Base-by-base conservation (phyloP, 2,888 invertebrate species). In the Sthenelais limicola region DNA sequence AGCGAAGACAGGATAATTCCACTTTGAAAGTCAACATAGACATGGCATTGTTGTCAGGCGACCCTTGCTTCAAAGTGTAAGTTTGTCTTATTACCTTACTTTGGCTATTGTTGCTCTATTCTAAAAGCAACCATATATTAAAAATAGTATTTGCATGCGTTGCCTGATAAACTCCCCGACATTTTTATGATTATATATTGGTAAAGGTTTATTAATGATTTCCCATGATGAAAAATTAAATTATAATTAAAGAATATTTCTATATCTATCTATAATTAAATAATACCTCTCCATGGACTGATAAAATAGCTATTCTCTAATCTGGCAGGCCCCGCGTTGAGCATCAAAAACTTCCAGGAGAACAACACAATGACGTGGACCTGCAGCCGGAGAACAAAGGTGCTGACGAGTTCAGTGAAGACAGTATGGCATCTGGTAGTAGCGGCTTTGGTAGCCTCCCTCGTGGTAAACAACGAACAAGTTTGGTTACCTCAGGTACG, bases 1-100 rank as follows among this genome's bases (percentile, higher is more conserved):
- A 94, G 79, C 94, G 94, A 85, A 91, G 98, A 71, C 95, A 96
- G 88, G 98, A 98, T 90, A 98, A 98, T 90, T 97, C 97, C 79
- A 96, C 95, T 91, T 91, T 98, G 80, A 92, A 94, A 84, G 93
- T 97, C 82, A 92, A 94, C 80, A 81, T 86, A 48, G 92, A 93
- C 86, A 95, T 98, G 94, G 94, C 94, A 84, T 94, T 98, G 92
- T 92, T 96, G 80, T 94, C 95, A 58, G 97, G 98, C 66, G 98
- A 98, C 90, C 96, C 97, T 80, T 92, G 97, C 79, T 98, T 98
- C 88, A 97, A 98, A 93, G 96, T 96, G 97, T 97, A 89, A 92
- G 95, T 91, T 47, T 49, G 70, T 49, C 26, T 54, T 26, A 2
- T 18, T 43, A n/a, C n/a, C n/a, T n/a, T n/a, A n/a, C n/a, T n/a